Percentiles rank a stretch among this genome's conserved stretches.
Evolutionary conservation across 2,888 invertebrate genomes (phyloP).

Genomic region (Pelosia muscerda): DNA sequence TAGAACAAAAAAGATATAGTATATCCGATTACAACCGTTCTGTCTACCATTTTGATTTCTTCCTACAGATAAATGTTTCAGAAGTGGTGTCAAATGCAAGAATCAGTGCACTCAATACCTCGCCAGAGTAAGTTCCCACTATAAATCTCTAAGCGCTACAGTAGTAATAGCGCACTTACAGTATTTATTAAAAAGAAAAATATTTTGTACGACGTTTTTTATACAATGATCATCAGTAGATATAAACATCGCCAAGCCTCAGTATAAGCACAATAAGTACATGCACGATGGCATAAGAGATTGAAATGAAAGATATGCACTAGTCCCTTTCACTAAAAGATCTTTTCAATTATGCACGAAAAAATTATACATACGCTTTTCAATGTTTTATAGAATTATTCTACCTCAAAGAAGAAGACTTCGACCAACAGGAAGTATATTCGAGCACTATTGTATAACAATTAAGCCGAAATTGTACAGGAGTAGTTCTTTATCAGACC

Average conservation of each 20-base stretch:
- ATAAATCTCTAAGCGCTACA: neutral
- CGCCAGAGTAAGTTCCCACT: conserved; percentile 63
- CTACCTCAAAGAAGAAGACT: conserved; percentile 62
- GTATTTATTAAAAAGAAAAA: too few relatives aligned
- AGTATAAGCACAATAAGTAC: neutral
- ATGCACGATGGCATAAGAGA: too few relatives aligned
- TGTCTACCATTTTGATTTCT: conserved; percentile 30
- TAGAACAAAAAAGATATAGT: conserved; percentile 17
- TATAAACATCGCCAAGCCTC: too few relatives aligned
- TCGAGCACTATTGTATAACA: conserved; percentile 78
- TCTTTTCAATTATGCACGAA: neutral
- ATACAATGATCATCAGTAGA: too few relatives aligned
- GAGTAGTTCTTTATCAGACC: conserved; percentile 76
- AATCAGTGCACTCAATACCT: conserved; percentile 55
- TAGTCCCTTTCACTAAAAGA: neutral
- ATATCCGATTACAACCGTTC: neutral
- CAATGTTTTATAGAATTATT: conserved; percentile 30
- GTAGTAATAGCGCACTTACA: neutral
- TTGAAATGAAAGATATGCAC: too few relatives aligned
- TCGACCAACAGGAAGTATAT: conserved; percentile 60
- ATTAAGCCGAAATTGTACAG: conserved; percentile 74
- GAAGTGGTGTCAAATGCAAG: conserved; percentile 68
- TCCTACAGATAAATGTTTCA: conserved; percentile 65
- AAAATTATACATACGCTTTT: neutral
- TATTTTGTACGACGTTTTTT: too few relatives aligned